Conservation (phyloP, 1,140 invertebrate species). For the Cotesia chilonis region DNA sequence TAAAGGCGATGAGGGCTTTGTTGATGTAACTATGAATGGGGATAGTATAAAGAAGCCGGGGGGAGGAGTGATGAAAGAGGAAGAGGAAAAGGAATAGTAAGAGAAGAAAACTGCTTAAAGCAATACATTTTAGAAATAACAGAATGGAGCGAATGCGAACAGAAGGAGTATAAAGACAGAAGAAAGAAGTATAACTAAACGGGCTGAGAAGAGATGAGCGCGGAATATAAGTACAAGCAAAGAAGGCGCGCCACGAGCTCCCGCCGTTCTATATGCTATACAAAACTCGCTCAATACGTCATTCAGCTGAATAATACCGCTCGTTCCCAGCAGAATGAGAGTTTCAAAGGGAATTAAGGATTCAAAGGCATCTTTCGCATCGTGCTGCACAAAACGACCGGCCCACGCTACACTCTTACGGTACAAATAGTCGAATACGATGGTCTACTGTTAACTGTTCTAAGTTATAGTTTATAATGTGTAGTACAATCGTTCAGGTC, state of each 20-base stretch:
- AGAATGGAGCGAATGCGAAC: conserved; percentile 3
- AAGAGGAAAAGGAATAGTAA: too few relatives aligned
- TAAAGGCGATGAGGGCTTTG: too few relatives aligned
- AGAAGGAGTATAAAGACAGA: conserved; percentile 22
- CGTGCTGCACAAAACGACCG: conserved; percentile 59
- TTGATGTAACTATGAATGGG: too few relatives aligned
- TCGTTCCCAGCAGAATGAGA: conserved; percentile 66
- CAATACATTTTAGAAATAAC: conserved; percentile 27
- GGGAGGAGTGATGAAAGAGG: too few relatives aligned
- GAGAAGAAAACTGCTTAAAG: conserved; percentile 18
- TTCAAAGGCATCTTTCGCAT: conserved; percentile 66
- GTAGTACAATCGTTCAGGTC: too few relatives aligned
- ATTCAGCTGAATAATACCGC: conserved; percentile 66
- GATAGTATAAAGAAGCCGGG: too few relatives aligned
- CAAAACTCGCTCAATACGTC: conserved; percentile 67
- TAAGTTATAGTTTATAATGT: too few relatives aligned
- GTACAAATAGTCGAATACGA: too few relatives aligned
- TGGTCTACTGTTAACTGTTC: too few relatives aligned
- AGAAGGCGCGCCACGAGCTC: conserved; percentile 40
- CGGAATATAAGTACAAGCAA: neutral
- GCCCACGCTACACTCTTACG: conserved; percentile 36
- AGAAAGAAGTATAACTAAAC: conserved; percentile 10
- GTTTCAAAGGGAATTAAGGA: conserved; percentile 68
- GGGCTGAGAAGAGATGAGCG: neutral
- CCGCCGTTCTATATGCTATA: conserved; percentile 56